Evolutionary conservation across 2,113 vertebrate genomes (phyloP), one percentile per base, ranked within the genome.

Genomic region (Misgurnus anguillicaudatus): DNA sequence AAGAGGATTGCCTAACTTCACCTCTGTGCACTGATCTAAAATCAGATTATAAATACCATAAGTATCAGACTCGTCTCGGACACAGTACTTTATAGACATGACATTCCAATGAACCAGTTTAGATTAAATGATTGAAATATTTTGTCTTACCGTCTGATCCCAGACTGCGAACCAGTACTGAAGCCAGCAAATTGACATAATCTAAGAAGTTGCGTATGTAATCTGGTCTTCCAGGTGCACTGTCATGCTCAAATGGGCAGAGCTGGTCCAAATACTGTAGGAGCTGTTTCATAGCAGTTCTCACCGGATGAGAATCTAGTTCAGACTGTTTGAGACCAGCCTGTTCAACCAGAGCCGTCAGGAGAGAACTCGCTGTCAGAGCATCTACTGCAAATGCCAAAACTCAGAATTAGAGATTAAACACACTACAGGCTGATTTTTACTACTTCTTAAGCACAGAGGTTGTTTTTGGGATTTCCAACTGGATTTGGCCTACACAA

Each of bases 1-100:
- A 74, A 99, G 95, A 24, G 98, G 96, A 85, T 99, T 99, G 66
- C 94, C 96, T n/a, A 98, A 87, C 85, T 94, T 98, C 81, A 96
- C 89, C 45, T 94, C 92, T 58, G 85, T 63, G 82, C 81, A 83
- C 0, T 82, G 87, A 88, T 96, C 97, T 98, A 42, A 55, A 42
- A 21, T 16, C 48, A 73, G 31, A 80, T 41, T 11, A 24, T n/a
- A 73, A 60, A 73, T 9, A 55, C n/a, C 67, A 8, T 2, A 36
- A 51, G 11, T 14, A 17, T 4, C 47, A 51, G 10, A 13, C 11
- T 2, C 1, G 13, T 51, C 14, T 70, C 17, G 11, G 2, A 51
- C 3, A 31, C 24, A 17, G 38, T 39, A 71, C 17, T 31, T 36
- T 19, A 9, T 3, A 31, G 6, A 51, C 45, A 69, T 68, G 21